Evolutionary conservation across 2,888 invertebrate genomes (phyloP), one percentile per base, ranked within the genome.

Genomic region (Ennomos fuscantarius): DNA sequence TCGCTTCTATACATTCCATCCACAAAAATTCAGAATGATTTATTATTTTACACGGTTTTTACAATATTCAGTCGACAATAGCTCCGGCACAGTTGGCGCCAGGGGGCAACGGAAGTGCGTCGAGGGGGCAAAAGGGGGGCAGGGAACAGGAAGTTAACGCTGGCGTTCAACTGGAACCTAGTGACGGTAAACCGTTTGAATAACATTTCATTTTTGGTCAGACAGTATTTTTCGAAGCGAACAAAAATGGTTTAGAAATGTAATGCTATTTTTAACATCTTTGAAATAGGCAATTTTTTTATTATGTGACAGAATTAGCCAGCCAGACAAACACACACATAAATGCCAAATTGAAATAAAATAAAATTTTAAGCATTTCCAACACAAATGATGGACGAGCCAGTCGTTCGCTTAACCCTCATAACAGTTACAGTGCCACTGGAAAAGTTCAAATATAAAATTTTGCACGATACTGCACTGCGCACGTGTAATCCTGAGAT

Each of bases 41-140:
- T 72, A 74, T 70, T 71, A 73, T 75, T 73, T 73, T 55, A 67
- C 68, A 70, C 69, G 63, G 61, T 67, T 71, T 78, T 70, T 63
- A 70, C 66, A 69, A 72, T 69, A 68, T 74, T 68, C 65, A 65
- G 49, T 6, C 39, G 49, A 66, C 61, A 69, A 70, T 75, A 71
- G 64, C 56, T 51, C 52, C 57, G 61, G 42, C 57, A 63, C 47
- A 62, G 64, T 64, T 62, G 62, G 63, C 42, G n/a, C 42, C 35
- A 34, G 40, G 46, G 37, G 42, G 32, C 34, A 32, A 36, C 55
- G 57, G 47, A 57, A 55, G 55, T 48, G 61, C 49, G 53, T 52
- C 48, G 44, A 11, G 13, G 46, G 39, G 58, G 57, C 42, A 15
- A 40, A 13, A 36, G 46, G 39, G 32, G 43, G 36, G 33, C 44